Base-by-base conservation (phyloP, 2,797 vertebrate genomes). In the Ptychadena robeensis region DNA sequence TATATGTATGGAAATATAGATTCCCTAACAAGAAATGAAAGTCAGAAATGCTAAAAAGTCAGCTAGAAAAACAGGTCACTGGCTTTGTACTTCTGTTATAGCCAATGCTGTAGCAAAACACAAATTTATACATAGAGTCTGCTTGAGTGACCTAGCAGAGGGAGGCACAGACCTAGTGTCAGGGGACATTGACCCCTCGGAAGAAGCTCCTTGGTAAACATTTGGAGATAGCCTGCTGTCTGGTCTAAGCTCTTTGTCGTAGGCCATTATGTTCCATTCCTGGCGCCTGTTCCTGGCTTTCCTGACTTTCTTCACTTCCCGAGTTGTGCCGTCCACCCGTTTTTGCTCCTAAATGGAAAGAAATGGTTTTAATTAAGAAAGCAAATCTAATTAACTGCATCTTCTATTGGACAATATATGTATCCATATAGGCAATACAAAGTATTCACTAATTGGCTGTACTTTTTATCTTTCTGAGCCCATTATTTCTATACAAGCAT, bases 251-350 rank as follows among this genome's bases (percentile, higher is more conserved):
- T 99, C 98, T 93, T 98, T 99, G 93, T 99, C 98, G 91, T 98
- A 96, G 9, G 98, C 98, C 97, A 99, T 97, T 96, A 99, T 98
- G 91, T 97, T 99, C 98, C 98, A 99, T 90, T 99, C 98, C 90
- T 99, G 98, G n/a, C 98, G 95, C 90, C 98, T 97, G 94, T 99
- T 99, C 82, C 98, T 95, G 59, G 98, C 98, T 93, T 99, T 99
- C 82, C 98, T 95, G 89, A 99, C 97, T 90, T 99, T 99, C 95
- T 99, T 99, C 89, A 99, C 98, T 94, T 99, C 98, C 85, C 98
- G 96, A 82, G 98, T 91, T 2, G 98, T 98, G 86, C 97, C 97
- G 79, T 99, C 98, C 91, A 98, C 94, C 73, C 96, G 96, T 75
- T 95, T 97, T 94, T 99, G 97, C 90, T 99, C 97, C 98, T 99